Evolutionary conservation across 2,113 vertebrate species (phyloP), one percentile per base, ranked within the genome.

Genomic region (Percopsis transmontana): DNA sequence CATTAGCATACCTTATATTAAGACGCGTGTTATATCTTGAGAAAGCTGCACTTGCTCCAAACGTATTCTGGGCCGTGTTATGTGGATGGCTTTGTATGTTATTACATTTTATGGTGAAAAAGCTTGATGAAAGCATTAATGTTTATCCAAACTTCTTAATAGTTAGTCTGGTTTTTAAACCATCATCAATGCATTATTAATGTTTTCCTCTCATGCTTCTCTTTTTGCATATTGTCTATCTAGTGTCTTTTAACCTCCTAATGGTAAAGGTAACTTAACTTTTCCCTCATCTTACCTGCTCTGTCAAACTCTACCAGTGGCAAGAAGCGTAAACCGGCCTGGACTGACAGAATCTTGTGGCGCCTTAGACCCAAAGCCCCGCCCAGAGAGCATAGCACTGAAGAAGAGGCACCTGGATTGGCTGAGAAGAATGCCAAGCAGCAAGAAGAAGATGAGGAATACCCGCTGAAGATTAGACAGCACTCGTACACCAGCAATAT

Each of bases 281-380:
- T 27, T 62, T 45, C n/a, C 14, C 7, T 27, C 20, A 0, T 13
- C 15, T 13, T 42, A 33, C 54, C 48, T 8, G 38, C 53, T 55
- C 47, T 69, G 27, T 55, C 2, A 50, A 45, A 39, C 24, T 18
- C 58, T 45, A 39, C 21, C 79, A 99, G 97, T 72, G 94, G 91
- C 56, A 99, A 99, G 85, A 97, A 94, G 70, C 91, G 97, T 42
- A 99, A 99, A 75, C 97, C 97, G 2, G 97, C 97, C 0, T 99
- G 97, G 97, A 99, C 97, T 0, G 97, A 99, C 66, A 88, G 97
- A 68, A 94, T 99, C 70, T 90, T 99, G 9, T 99, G 97, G 97
- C 90, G 93, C 40, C 38, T 96, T 40, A 93, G 90, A 76, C 74
- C 75, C 21, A 77, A 67, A 50, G 70, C 63, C n/a, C 80, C 79